These are phyloP conservation scores for Xylocampa areola DNA, from an alignment of 2,888 invertebrate genomes.

Conservation along the genomic window DNA sequence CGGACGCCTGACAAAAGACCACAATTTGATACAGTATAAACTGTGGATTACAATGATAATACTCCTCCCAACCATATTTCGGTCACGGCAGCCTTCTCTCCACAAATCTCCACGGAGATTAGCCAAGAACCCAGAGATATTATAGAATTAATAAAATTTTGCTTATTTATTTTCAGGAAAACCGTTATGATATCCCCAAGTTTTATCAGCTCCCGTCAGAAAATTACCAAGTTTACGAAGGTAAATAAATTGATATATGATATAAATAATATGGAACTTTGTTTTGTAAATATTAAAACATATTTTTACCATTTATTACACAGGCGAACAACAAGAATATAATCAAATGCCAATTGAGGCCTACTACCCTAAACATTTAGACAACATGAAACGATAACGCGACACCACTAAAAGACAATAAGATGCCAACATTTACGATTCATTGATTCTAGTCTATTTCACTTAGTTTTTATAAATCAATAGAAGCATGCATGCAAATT, in stretches of 20 bases:
- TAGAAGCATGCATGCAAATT: constrained; percentile 40
- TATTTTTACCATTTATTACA: background rate
- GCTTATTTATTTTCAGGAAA: constrained; percentile 70
- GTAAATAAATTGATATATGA: no score
- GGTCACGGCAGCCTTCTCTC: no score
- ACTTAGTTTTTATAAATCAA: constrained; percentile 35
- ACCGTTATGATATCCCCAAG: constrained; percentile 83
- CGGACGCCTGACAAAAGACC: no score
- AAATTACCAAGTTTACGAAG: constrained; percentile 67
- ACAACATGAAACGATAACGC: constrained; percentile 68
- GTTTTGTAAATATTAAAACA: background rate
- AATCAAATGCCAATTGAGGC: constrained; percentile 64
- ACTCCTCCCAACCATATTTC: no score
- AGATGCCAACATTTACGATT: constrained; percentile 2
- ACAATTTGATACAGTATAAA: no score
- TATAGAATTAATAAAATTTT: background rate
- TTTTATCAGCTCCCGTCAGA: constrained; percentile 75
- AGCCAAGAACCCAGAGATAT: no score
- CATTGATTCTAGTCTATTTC: constrained; percentile 42
- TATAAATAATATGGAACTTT: background rate
- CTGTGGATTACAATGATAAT: no score
- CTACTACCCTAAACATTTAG: constrained; percentile 68
- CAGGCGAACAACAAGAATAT: constrained; percentile 44
- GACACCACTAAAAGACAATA: background rate
- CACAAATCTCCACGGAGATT: no score